Base-by-base conservation (phyloP, 2,797 vertebrate genomes). In the Tamandua tetradactyla region DNA sequence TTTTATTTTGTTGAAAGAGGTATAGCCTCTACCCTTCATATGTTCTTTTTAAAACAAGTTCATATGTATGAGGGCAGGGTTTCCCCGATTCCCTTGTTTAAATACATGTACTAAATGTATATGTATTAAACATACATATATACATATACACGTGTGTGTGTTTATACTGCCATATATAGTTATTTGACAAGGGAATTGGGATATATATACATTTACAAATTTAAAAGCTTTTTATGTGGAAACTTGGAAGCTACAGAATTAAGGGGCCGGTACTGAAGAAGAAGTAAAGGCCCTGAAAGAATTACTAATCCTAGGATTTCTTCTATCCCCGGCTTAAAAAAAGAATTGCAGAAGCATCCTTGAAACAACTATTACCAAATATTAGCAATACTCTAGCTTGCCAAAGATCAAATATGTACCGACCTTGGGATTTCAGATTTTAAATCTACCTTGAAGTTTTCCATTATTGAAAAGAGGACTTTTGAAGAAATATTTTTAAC, bases 401-500 rank as follows among this genome's bases (percentile, higher is more conserved):
- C 25, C 7, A 92, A 82, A 1, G 2, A 25, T 62, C 52, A 93
- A 88, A 78, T 64, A 35, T 12, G 61, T n/a, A 68, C 32, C 55
- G 27, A 57, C 1, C 22, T 49, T 55, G 23, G 75, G 37, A 85
- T 52, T 93, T 5, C 62, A 2, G 8, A 75, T 59, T 92, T 91
- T 61, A 87, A 89, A 35, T 22, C 23, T 35, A 49, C 3, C 12
- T 94, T 87, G 14, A 93, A 66, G 20, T 25, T 81, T 78, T 74
- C 13, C 49, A 57, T 37, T 68, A n/a, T 6, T 82, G 9, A 74
- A 52, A 88, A 57, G 49, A 69, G 30, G 92, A 47, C 23, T 75
- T 95, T 76, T 59, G 80, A 94, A 87, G 35, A 71, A 64, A 20
- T 64, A n/a, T 59, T 82, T 90, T 90, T 55, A 94, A 42, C 40